Base-by-base conservation (phyloP, 2,113 vertebrate genomes). In the Podarcis muralis region DNA sequence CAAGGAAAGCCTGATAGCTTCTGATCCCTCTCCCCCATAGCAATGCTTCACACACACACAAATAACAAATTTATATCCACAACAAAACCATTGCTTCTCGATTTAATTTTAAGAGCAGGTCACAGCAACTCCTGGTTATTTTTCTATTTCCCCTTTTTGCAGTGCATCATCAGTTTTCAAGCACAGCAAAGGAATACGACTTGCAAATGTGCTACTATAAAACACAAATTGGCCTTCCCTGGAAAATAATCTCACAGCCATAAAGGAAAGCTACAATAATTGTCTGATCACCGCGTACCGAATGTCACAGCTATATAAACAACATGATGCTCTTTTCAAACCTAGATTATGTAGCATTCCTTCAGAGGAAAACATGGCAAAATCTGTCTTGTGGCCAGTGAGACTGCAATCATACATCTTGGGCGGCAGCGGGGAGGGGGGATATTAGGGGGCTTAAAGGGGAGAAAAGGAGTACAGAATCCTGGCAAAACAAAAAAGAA, bases 201-300 rank as follows among this genome's bases (percentile, higher is more conserved):
- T 83, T 27, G 4, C 37, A 90, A 32, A 66, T 59, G 25, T 35
- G 5, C 89, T 59, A 40, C 40, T 40, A 76, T 87, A 88, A 81
- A 83, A 85, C 35, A 85, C 2, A 89, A 18, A 89, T 86, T 87
- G 7, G 11, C 32, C 3, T 89, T 74, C n/a, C 74, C 76, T 82
- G 69, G 68, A 91, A 86, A 94, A 84, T 48, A 86, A 78, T 9
- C 35, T 91, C 35, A 68, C 59, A 40, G 48, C 87, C 78, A 80
- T n/a, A 59, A 85, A 76, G 27, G 43, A 40, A 89, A 43, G 2
- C 71, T 84, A 85, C 12, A 87, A 85, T 71, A 76, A 20, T 37
- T 86, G 59, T 57, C 37, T 88, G 12, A 83, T 83, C 2, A 1
- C 11, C 77, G 59, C 32, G 78, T 40, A 40, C 37, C 30, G 40